A percentile compares a stretch with the other conserved stretches of the same genome.
phyloP scores from a whole-genome alignment of 1,140 invertebrate genomes.

The Lethrus apterus region DNA sequence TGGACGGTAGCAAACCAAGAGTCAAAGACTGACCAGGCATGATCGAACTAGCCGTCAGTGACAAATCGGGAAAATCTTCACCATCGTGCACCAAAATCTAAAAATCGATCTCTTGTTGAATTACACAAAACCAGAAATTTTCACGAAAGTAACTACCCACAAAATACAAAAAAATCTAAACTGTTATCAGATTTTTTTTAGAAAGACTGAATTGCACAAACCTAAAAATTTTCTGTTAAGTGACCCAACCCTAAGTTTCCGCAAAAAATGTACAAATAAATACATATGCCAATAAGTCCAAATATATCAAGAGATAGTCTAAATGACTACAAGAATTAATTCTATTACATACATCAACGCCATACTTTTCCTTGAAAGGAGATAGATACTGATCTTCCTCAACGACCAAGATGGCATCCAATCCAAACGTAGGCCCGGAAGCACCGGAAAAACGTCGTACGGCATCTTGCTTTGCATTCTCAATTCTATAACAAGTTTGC shows the following conservation, averaged over 20 bases:
- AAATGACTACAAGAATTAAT: too few species aligned
- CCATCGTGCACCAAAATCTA: constrained; percentile 4
- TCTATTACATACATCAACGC: too few species aligned
- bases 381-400: background rate
- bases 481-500: background rate
- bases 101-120: background rate
- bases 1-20: background rate
- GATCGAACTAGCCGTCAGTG: background rate
- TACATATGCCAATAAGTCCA: background rate
- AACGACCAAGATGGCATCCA: background rate
- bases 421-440: background rate
- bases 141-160: background rate
- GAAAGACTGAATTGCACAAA: background rate
- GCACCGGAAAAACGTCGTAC: background rate
- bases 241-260: too few species aligned
- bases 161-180: background rate
- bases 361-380: background rate
- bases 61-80: constrained; percentile 6
- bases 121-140: background rate
- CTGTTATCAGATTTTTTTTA: background rate
- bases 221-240: background rate
- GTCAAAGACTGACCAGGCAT: background rate
- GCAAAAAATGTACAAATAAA: background rate
- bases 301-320: too few species aligned
- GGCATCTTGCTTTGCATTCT: background rate